Percentiles rank a stretch among this genome's conserved stretches.
Conservation (phyloP, 2,888 invertebrate genomes). For the Prenolepis imparis region DNA sequence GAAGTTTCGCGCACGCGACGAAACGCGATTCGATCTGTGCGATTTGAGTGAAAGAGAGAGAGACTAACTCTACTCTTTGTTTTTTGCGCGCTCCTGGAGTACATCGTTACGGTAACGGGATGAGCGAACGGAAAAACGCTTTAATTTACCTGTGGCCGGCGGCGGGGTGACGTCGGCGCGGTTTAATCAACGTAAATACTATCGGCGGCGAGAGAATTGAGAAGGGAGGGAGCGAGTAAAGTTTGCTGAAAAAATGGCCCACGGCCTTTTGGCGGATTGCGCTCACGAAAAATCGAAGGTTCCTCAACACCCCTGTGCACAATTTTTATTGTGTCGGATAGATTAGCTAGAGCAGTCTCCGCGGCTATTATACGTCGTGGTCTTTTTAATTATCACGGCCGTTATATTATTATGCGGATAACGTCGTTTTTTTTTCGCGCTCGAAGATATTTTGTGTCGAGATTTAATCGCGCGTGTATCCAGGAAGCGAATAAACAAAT, state of each 20-base stretch:
- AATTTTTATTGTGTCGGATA: slow-evolving; percentile 45
- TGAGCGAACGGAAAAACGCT: slow-evolving; percentile 52
- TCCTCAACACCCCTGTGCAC: not conserved
- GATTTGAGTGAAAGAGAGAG: slow-evolving; percentile 7
- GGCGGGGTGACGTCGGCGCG: slow-evolving; percentile 52
- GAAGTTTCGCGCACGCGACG: slow-evolving; percentile 27
- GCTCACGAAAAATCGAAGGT: slow-evolving; percentile 52
- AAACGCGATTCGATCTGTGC: slow-evolving; percentile 5
- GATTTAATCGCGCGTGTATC: slow-evolving; percentile 28
- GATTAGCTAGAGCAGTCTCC: slow-evolving; percentile 41
- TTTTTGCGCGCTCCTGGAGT: slow-evolving; percentile 49
- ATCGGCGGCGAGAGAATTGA: slow-evolving; percentile 6
- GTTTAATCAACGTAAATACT: slow-evolving; percentile 66
- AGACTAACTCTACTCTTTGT: slow-evolving; percentile 42
- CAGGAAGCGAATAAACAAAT: not conserved
- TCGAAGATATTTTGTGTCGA: not conserved
- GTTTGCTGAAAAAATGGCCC: slow-evolving; percentile 25
- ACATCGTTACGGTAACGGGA: slow-evolving; percentile 39
- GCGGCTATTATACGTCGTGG: not conserved
- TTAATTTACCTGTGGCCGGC: slow-evolving; percentile 52
- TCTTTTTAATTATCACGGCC: slow-evolving; percentile 56
- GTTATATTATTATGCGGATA: slow-evolving; percentile 35
- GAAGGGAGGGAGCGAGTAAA: not conserved
- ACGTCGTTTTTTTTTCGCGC: slow-evolving; percentile 30
- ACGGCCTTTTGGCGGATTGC: slow-evolving; percentile 20